phyloP scores from a whole-genome alignment of 2,797 vertebrate species.

The Sebastes vulpes region DNA sequence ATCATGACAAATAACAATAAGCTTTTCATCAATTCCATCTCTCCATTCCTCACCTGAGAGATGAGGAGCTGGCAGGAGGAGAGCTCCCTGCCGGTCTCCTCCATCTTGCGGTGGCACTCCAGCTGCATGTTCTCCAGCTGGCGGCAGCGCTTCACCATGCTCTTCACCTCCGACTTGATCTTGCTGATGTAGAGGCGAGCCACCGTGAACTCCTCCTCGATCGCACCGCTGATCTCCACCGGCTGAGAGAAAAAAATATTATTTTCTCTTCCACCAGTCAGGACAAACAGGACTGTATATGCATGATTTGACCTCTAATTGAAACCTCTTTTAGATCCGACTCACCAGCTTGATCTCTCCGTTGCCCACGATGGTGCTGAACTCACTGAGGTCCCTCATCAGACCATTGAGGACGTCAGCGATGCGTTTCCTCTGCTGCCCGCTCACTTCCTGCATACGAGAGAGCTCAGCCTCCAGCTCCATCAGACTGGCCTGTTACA shows the following conservation, averaged over 20 bases:
- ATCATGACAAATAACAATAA: background rate
- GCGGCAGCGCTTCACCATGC: slow-evolving; percentile 95
- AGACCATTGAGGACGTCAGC: slow-evolving; percentile 96
- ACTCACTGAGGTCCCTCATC: slow-evolving; percentile 96
- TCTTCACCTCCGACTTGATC: slow-evolving; percentile 97
- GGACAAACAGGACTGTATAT: background rate
- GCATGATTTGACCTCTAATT: background rate
- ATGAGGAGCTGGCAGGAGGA: slow-evolving; percentile 97
- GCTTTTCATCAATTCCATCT: background rate
- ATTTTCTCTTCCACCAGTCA: background rate
- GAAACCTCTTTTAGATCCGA: background rate
- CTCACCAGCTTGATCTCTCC: slow-evolving; percentile 97
- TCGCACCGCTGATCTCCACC: slow-evolving; percentile 94
- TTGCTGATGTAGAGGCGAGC: slow-evolving; percentile 97
- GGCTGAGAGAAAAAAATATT: slow-evolving; percentile 79
- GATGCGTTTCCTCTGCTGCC: slow-evolving; percentile 94
- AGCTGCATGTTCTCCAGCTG: slow-evolving; percentile 95
- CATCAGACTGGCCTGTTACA: slow-evolving; percentile 89
- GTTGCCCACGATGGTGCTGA: slow-evolving; percentile 95
- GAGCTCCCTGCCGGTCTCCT: slow-evolving; percentile 93
- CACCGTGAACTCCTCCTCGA: slow-evolving; percentile 96
- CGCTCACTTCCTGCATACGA: slow-evolving; percentile 93
- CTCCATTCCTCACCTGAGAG: slow-evolving; percentile 85
- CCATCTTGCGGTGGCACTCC: slow-evolving; percentile 97
- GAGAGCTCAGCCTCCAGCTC: slow-evolving; percentile 94